Evolutionary conservation across 2,113 vertebrate genomes (phyloP), one percentile per base, ranked within the genome.

Genomic region (Myxocyprinus asiaticus): DNA sequence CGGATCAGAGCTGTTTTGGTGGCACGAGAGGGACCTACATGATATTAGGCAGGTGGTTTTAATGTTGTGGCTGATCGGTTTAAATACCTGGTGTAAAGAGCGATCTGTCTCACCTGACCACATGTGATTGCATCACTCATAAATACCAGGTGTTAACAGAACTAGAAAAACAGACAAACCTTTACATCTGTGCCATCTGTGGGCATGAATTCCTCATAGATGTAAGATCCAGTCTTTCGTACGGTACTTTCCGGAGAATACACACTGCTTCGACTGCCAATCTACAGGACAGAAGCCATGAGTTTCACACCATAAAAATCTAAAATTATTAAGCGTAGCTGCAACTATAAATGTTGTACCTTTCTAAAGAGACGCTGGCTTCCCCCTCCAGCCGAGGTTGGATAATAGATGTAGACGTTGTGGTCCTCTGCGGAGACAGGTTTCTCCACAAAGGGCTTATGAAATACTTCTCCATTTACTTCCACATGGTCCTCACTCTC

Each of bases 151-250:
- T 33, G 22, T 33, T 1, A 33, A 33, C 22, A 33, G 22, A 33
- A 33, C 1, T 17, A 6, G 9, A 3, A 33, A 45, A 56, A 8
- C 8, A 48, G 4, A 58, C 33, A 17, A 42, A 98, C 98, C 98
- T 99, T 99, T 58, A 99, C 97, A 80, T 99, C 98, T 2, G 98
- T 99, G 55, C 98, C 98, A 76, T 99, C 98, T 0, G 98, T 99
- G 5, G 98, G 96, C 98, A 99, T 99, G 87, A 99, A 99, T 85
- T 99, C 97, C 86, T 99, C 98, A 5, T 99, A 99, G 82, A 99
- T 99, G 85, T 99, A 99, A 0, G 97, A 97, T 11, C 98, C 98
- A 0, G 98, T 99, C 91, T 99, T 98, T 50, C 97, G 92, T 43
- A 99, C 96, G 0, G 90, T 95, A 93, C 94, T 99, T 86, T 99